Evolutionary conservation across 53 echinoderm and acorn worm genomes (phyloP).

Genomic region (Patiria pectinifera): DNA sequence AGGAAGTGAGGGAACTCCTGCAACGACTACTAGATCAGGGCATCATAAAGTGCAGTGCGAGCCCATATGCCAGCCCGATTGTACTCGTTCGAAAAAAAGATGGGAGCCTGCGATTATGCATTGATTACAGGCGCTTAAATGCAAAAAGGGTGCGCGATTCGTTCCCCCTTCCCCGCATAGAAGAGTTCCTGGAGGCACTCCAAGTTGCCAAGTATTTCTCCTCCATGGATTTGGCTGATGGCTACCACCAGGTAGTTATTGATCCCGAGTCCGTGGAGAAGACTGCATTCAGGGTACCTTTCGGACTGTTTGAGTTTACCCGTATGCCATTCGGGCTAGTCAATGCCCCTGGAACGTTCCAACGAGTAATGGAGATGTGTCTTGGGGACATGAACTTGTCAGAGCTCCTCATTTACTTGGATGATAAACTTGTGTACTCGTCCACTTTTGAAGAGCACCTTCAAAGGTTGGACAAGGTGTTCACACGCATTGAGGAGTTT

Average conservation of each 20-base stretch:
- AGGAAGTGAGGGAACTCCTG: no score
- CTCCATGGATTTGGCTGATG: conserved; percentile 71
- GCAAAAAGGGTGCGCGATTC: no score
- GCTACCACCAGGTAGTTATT: background rate
- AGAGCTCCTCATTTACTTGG: conserved; percentile 42
- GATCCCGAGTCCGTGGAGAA: conserved; percentile 49
- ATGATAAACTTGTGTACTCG: conserved; percentile 68
- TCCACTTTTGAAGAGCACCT: no score
- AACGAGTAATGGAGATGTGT: conserved; percentile 8
- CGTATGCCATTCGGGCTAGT: conserved; percentile 4
- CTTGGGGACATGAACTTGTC: background rate
- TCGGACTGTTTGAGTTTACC: conserved; percentile 32
- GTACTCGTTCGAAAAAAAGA: conserved; percentile 34
- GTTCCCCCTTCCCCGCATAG: no score
- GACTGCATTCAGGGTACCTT: conserved; percentile 77
- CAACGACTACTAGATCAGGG: no score
- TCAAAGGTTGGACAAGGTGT: no score
- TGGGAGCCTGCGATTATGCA: conserved; percentile 37
- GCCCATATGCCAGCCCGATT: conserved; percentile 34
- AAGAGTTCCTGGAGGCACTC: no score
- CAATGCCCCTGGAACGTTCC: conserved; percentile 30
- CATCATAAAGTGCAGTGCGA: background rate
- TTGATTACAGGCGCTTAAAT: conserved; percentile 38
- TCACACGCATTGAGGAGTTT: no score
- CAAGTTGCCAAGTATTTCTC: conserved; percentile 71